Conservation (phyloP, 2,113 vertebrate genomes). For the Hemibagrus wyckioides region DNA sequence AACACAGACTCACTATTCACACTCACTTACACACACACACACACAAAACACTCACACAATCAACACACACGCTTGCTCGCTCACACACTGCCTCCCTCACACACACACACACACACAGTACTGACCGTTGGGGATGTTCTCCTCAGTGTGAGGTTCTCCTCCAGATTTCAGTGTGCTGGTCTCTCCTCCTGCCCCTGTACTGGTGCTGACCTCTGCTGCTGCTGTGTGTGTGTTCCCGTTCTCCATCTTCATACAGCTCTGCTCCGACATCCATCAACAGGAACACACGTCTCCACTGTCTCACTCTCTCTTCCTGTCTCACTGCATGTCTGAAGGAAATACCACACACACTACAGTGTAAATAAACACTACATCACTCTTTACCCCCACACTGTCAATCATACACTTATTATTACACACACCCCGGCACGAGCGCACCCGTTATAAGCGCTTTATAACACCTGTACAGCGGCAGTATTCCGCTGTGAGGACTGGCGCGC, state of each 20-base stretch:
- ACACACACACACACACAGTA: too few relatives aligned
- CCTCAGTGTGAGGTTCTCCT: neutral
- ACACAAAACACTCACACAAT: too few relatives aligned
- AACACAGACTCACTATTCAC: too few relatives aligned
- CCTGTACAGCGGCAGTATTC: neutral
- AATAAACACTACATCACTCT: neutral
- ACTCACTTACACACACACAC: too few relatives aligned
- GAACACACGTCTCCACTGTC: neutral
- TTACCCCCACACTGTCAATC: neutral
- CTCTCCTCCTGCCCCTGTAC: neutral
- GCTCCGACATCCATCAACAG: slow-evolving; percentile 46
- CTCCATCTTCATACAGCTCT: slow-evolving; percentile 43
- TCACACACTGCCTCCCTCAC: too few relatives aligned
- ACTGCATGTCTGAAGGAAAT: neutral
- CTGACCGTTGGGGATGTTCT: slow-evolving; percentile 52
- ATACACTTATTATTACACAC: neutral
- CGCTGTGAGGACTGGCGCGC: neutral
- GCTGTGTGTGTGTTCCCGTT: slow-evolving; percentile 32
- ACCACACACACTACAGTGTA: neutral
- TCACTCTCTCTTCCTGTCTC: neutral
- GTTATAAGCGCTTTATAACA: neutral
- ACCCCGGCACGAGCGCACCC: neutral
- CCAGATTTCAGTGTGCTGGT: neutral
- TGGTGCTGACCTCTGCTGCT: neutral
- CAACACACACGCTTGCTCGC: too few relatives aligned